A percentile compares a stretch with the other conserved stretches of the same genome.
Evolutionary conservation across 2,797 vertebrate genomes (phyloP).

Genomic region (Neopelma chrysocephalum): DNA sequence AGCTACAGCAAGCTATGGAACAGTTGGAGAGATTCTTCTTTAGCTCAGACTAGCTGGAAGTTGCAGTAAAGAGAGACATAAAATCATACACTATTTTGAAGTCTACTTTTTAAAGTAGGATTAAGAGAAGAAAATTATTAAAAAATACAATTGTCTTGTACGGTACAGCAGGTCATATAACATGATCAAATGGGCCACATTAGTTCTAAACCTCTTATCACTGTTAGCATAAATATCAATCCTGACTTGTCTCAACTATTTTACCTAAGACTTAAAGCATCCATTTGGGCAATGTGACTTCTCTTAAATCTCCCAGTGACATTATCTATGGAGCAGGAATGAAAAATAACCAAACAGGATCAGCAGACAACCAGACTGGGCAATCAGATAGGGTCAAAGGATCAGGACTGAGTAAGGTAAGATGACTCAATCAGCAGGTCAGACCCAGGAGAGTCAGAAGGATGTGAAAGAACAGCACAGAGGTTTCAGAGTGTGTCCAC

Average conservation of each 20-base stretch:
- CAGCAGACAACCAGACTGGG: not conserved
- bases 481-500: not conserved
- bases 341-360: not conserved
- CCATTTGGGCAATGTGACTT: not conserved
- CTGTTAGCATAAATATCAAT: not conserved
- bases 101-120: not conserved
- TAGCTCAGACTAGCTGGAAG: not conserved
- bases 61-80: not conserved
- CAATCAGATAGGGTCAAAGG: not conserved
- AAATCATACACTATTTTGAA: not conserved
- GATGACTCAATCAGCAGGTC: not conserved
- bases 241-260: not conserved
- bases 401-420: not conserved
- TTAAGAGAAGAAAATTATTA: not conserved
- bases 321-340: not conserved
- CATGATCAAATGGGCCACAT: not conserved
- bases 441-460: not conserved
- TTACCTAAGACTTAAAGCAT: not conserved
- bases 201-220: not conserved
- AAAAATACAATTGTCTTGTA: not conserved
- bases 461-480: not conserved
- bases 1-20: not conserved
- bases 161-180: not conserved
- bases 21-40: not conserved
- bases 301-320: not conserved